Base-by-base conservation (phyloP, 2,113 vertebrate species). In the Brachionichthys hirsutus region DNA sequence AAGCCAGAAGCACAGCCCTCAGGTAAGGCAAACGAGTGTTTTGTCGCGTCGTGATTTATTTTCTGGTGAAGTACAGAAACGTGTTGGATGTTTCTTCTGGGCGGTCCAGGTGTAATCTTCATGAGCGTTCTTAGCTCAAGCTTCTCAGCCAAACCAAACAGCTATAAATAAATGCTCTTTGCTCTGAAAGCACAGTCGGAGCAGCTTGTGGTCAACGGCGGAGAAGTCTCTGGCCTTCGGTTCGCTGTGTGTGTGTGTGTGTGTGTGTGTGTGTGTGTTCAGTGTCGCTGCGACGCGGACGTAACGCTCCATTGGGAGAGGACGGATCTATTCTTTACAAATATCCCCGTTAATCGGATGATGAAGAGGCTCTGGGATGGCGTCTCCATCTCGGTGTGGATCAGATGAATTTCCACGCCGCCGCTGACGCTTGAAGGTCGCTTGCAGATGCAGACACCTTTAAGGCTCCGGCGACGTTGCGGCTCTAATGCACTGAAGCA, bases 1-100 rank as follows among this genome's bases (percentile, higher is more conserved):
- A 98, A 89, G 81, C 92, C 86, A 93, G 93, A 92, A 93, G 88
- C 82, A 84, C 93, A 80, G 90, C 94, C 75, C 81, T 93, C 36
- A 96, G 93, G 96, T 98, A 95, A 95, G 94, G 93, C 56, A 53
- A 65, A 38, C 5, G 14, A 9, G 34, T 30, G 2, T 58, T 17
- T 18, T 40, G 49, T 17, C 48, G 53, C 0, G 2, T 1, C 48
- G 20, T 22, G n/a, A 34, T 68, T 46, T 55, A 42, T 63, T 62
- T 14, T 18, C 15, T 41, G 3, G 5, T 54, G 38, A 30, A 30
- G 4, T 30, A 30, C 24, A 50, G 35, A 40, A 11, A 12, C 14
- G 1, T 30, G n/a, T 40, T 10, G 12, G 12, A 9, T 57, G 15
- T 20, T 9, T 13, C 20, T 34, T 16, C 6, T 16, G 11, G n/a